Base-by-base conservation (phyloP, 2,797 vertebrate species). In the Pangasius mekongensis region DNA sequence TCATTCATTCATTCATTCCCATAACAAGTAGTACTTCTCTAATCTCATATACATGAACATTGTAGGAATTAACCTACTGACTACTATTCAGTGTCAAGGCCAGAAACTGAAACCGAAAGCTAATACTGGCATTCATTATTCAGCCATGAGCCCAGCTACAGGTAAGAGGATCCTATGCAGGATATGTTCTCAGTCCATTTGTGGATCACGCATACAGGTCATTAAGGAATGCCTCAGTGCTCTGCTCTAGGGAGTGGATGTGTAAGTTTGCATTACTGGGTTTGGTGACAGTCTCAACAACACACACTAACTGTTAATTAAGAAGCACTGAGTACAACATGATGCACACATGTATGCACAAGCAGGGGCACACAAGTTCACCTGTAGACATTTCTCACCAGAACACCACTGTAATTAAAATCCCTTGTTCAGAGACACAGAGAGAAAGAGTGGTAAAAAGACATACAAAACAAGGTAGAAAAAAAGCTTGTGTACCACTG, bases 51-150 rank as follows among this genome's bases (percentile, higher is more conserved):
- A 60, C 27, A 47, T 49, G 36, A 80, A 36, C 52, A 71, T 80
- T 30, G 58, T 47, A 47, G 58, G 36, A 83, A 64, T 2, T 83
- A 62, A 83, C 33, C 80, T n/a, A 47, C 11, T 30, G n/a, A 13
- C 33, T 36, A 78, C 49, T 7, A 82, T 67, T 60, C 56, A 9
- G 66, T 87, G 71, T 88, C 33, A 77, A 52, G 11, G 14, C 6
- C 30, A 18, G 56, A 56, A 56, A 77, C 89, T 47, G 24, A 89
- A 93, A 92, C 85, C 73, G 93, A 93, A 95, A 94, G 84, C 52
- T 86, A 94, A 94, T 87, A 93, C 91, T 91, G 84, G 90, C 92
- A 95, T 94, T 89, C 90, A 94, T 94, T 89, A 94, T 93, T 93
- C 86, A 91, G n/a, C 87, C 60, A 64, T 86, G 74, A 83, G 90